Evolutionary conservation across 2,113 vertebrate genomes (phyloP), one percentile per base, ranked within the genome.

Genomic region (Eira barbara): DNA sequence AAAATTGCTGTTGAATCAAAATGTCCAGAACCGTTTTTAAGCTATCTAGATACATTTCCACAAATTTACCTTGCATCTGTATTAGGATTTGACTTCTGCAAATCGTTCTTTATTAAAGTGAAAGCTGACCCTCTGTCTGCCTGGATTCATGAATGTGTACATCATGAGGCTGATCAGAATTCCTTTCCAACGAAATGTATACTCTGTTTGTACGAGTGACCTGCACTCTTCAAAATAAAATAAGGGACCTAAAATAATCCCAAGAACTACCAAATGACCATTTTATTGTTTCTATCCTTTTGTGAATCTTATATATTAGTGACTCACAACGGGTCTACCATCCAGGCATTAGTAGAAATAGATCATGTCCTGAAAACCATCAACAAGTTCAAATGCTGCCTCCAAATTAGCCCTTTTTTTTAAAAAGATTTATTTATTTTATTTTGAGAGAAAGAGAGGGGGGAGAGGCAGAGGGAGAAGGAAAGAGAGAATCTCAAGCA

Each of bases 221-320:
- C 59, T 82, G 3, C 4, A 20, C 34, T 92, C 61, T 93, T 92
- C 52, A 23, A 79, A 86, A 92, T 29, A 67, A 95, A 93, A n/a
- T n/a, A 61, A 81, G 17, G 65, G 94, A 52, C 4, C 15, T 27
- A 76, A 67, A 94, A 42, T 67, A 36, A n/a, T 7, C 67, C 34
- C 63, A 69, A 39, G 71, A 84, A 23, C n/a, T 52, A 63, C 82
- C 89, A 20, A 36, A 9, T 65, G 42, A 36, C n/a, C 27, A 13
- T 59, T n/a, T 7, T 17, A 31, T 23, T 86, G 23, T 47, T 67
- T 31, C n/a, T n/a, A 65, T 57, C 57, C 36, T n/a, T 88, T 59
- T 73, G 69, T 67, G 78, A 82, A 27, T 92, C 73, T 61, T 15
- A 79, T 34, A 13, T 73, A 12, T 1, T 17, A 34, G 29, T 59